phyloP scores from a whole-genome alignment of 2,797 vertebrate species.

The Pangasius macronema region DNA sequence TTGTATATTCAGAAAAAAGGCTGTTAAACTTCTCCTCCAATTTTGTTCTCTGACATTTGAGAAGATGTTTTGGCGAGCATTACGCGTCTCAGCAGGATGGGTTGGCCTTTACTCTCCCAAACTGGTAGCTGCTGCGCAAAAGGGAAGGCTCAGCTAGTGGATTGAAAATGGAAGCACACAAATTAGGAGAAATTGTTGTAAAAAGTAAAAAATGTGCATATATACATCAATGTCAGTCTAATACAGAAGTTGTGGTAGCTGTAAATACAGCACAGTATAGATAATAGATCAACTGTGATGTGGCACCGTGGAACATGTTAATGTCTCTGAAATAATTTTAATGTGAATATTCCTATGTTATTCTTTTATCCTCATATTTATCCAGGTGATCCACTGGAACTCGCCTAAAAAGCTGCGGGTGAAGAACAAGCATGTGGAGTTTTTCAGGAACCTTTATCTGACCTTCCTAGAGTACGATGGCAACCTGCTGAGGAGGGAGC shows the following conservation, averaged over 20 bases:
- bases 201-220: not conserved
- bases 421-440: slow-evolving; percentile 98
- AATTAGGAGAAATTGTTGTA: not conserved
- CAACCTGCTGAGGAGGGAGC: slow-evolving; percentile 89
- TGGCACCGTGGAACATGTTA: not conserved
- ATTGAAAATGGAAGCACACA: not conserved
- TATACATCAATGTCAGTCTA: not conserved
- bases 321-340: not conserved
- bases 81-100: not conserved
- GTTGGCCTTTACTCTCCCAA: not conserved
- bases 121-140: not conserved
- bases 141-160: too few species aligned
- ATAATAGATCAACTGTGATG: not conserved
- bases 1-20: not conserved
- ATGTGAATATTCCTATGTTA: not conserved
- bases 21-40: not conserved
- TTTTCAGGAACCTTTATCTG: slow-evolving; percentile 95
- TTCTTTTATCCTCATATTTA: not conserved
- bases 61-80: not conserved
- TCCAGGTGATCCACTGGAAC: slow-evolving; percentile 98
- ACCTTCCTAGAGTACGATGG: slow-evolving; percentile 97
- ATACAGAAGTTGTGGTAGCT: not conserved
- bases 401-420: slow-evolving; percentile 96
- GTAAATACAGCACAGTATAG: not conserved
- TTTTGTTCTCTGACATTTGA: not conserved